Conservation (phyloP, 2,797 vertebrate species). For the Eospalax fontanierii region DNA sequence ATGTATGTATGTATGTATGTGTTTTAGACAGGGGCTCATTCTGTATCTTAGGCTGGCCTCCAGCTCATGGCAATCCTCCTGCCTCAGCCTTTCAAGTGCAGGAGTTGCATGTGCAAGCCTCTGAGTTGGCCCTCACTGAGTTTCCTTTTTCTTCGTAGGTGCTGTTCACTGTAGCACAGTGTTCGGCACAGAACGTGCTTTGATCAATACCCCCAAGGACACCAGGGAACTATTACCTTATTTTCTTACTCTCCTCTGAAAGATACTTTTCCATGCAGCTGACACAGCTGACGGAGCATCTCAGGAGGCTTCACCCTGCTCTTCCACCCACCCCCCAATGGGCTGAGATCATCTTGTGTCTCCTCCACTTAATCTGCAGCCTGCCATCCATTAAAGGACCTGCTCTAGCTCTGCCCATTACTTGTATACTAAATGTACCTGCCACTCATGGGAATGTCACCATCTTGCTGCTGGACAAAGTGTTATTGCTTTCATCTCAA, state of each 20-base stretch:
- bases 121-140: too few species aligned
- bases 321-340: too few species aligned
- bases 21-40: not conserved
- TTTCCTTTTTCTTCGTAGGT: not conserved
- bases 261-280: not conserved
- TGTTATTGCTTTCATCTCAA: not conserved
- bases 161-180: not conserved
- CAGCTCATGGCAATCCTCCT: not conserved
- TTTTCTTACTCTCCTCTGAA: not conserved
- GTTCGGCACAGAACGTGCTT: not conserved
- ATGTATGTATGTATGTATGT: too few species aligned
- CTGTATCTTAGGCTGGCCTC: not conserved
- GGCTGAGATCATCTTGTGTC: not conserved
- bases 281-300: not conserved
- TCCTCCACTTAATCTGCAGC: not conserved
- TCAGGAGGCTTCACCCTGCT: not conserved
- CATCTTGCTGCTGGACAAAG: not conserved
- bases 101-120: not conserved
- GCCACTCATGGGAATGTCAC: not conserved
- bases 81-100: not conserved
- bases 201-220: not conserved
- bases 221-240: too few species aligned
- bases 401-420: not conserved
- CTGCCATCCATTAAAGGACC: not conserved
- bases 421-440: too few species aligned